These are phyloP conservation scores for Agriotes lineatus DNA, from an alignment of 2,888 invertebrate genomes.

Conservation along the genomic window DNA sequence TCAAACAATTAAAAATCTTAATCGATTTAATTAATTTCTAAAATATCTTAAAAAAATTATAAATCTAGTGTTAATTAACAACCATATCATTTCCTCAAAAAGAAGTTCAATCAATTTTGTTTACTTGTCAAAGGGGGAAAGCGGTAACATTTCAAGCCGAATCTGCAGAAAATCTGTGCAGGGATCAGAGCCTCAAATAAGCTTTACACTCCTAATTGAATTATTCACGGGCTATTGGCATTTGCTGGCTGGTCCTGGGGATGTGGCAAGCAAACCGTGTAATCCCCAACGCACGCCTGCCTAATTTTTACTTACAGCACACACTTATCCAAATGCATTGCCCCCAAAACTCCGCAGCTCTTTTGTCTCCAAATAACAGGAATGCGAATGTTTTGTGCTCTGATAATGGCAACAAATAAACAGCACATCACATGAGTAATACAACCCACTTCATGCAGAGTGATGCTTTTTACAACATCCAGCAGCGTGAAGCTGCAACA, in stretches of 20 bases:
- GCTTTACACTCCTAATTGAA: slow-evolving; percentile 1
- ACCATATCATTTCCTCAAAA: no score
- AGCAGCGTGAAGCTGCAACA: not conserved
- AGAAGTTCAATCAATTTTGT: no score
- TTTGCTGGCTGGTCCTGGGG: not conserved
- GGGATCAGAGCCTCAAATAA: not conserved
- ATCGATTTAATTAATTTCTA: no score
- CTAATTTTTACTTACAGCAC: slow-evolving; percentile 3
- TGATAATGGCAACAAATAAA: no score
- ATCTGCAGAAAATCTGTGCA: slow-evolving; percentile 3
- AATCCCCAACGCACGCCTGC: slow-evolving; percentile 1
- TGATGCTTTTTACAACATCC: not conserved
- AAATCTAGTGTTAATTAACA: slow-evolving; percentile 3
- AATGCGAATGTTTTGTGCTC: no score
- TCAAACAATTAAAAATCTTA: no score
- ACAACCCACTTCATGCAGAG: not conserved
- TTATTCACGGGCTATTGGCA: slow-evolving; percentile 12
- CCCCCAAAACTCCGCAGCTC: no score
- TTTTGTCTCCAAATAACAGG: no score
- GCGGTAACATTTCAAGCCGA: not conserved
- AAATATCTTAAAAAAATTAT: no score
- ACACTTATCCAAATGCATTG: not conserved
- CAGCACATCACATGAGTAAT: no score
- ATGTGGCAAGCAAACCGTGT: slow-evolving; percentile 1
- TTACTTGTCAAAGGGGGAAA: not conserved